These are phyloP conservation scores for Geotrypetes seraphini DNA, from an alignment of 2,797 vertebrate species.

Conservation along the genomic window DNA sequence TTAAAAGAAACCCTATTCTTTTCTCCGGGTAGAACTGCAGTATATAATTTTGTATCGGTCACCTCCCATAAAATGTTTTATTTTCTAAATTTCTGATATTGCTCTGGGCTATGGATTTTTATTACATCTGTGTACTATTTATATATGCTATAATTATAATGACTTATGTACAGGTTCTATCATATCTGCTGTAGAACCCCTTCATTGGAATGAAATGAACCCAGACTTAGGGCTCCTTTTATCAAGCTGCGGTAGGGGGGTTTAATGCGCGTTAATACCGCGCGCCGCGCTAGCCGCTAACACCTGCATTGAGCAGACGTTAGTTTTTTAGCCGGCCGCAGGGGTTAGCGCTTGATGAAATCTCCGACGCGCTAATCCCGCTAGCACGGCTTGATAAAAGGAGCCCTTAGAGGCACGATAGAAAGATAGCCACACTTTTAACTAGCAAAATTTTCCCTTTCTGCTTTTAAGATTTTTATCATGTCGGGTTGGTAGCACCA, in stretches of 20 bases:
- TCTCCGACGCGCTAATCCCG: too few species aligned
- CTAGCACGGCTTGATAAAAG: too few species aligned
- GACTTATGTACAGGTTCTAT: constrained; percentile 13
- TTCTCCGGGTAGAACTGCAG: neutral
- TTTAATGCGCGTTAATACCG: too few species aligned
- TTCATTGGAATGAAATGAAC: neutral
- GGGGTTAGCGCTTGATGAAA: too few species aligned
- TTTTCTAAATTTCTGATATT: constrained; percentile 4
- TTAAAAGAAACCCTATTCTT: too few species aligned
- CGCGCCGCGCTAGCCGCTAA: too few species aligned
- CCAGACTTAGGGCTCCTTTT: too few species aligned
- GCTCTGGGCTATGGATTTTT: constrained; percentile 12
- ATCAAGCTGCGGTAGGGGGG: too few species aligned
- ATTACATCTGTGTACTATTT: constrained; percentile 9
- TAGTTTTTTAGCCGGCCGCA: too few species aligned
- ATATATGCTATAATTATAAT: constrained; percentile 10
- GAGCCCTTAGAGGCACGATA: neutral
- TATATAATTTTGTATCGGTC: neutral
- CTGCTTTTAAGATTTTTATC: constrained; percentile 3
- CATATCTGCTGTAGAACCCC: constrained; percentile 4
- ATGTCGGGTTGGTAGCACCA: constrained; percentile 4
- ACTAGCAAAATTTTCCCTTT: constrained; percentile 1
- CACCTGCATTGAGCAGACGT: too few species aligned
- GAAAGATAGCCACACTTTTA: constrained; percentile 6
- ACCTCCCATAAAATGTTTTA: too few species aligned